These are phyloP conservation scores for Trematocara stigmaticum DNA, from an alignment of 2,113 vertebrate genomes.

Conservation along the genomic window DNA sequence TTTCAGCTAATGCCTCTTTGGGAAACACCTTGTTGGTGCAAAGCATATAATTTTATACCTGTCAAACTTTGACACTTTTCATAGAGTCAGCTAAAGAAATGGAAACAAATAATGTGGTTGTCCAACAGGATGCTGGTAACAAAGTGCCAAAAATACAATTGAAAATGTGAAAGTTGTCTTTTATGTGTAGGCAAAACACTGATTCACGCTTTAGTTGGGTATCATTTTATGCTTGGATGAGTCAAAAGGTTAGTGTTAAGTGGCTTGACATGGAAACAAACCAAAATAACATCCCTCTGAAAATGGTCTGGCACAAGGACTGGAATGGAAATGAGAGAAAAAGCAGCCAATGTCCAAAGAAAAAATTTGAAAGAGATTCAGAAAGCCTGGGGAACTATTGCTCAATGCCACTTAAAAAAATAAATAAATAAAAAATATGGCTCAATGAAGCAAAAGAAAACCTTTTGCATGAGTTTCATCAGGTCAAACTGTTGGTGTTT, in stretches of 20 bases:
- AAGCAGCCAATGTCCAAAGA: neutral
- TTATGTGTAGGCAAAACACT: neutral
- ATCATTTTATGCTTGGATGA: neutral
- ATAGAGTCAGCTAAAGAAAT: neutral
- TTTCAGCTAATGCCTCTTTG: neutral
- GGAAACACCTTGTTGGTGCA: neutral
- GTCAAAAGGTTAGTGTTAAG: neutral
- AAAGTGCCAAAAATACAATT: neutral
- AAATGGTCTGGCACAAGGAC: neutral
- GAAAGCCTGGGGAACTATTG: neutral
- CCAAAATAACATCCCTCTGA: neutral
- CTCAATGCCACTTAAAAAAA: neutral
- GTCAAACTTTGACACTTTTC: neutral
- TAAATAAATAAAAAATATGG: fast-evolving
- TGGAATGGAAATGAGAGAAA: neutral
- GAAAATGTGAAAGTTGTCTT: neutral
- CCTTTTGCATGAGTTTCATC: neutral
- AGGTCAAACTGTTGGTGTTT: neutral
- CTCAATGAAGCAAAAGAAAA: neutral
- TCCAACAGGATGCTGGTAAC: neutral
- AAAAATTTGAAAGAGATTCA: neutral
- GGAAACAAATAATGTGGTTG: neutral
- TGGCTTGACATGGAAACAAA: neutral
- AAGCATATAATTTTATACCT: neutral
- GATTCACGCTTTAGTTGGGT: neutral